A percentile compares a stretch with the other conserved stretches of the same genome.
phyloP scores from a whole-genome alignment of 2,113 vertebrate species.

The Takifugu flavidus region DNA sequence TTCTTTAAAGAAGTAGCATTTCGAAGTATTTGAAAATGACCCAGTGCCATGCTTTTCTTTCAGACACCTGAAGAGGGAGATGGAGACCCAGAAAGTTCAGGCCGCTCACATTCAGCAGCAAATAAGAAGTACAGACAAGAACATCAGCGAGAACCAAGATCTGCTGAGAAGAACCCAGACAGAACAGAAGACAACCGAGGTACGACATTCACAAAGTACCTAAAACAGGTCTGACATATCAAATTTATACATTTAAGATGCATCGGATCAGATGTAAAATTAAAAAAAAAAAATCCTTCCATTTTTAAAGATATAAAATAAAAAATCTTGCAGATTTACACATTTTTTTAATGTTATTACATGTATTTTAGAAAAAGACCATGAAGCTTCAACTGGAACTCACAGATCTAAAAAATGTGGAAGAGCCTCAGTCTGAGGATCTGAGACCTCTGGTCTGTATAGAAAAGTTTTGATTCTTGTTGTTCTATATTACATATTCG shows the following conservation, averaged over 20 bases:
- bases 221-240: background rate
- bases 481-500: too few species aligned
- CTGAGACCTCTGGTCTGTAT: constrained; percentile 80
- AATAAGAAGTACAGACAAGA: constrained; percentile 67
- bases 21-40: background rate
- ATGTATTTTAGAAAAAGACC: constrained; percentile 72
- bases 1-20: background rate
- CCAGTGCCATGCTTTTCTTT: constrained; percentile 1
- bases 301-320: background rate
- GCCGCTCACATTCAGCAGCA: constrained; percentile 62
- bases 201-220: constrained; percentile 42
- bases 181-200: constrained; percentile 78
- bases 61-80: constrained; percentile 79
- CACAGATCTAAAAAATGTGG: constrained; percentile 83
- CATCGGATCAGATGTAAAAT: too few species aligned
- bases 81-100: constrained; percentile 76
- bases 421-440: constrained; percentile 87
- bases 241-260: background rate
- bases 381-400: constrained; percentile 79
- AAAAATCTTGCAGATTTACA: background rate
- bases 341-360: background rate
- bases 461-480: background rate
- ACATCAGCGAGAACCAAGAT: constrained; percentile 74
- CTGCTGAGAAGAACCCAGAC: constrained; percentile 63
- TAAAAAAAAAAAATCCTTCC: background rate